phyloP scores from a whole-genome alignment of 2,113 vertebrate genomes.

The Rhipidura dahli region DNA sequence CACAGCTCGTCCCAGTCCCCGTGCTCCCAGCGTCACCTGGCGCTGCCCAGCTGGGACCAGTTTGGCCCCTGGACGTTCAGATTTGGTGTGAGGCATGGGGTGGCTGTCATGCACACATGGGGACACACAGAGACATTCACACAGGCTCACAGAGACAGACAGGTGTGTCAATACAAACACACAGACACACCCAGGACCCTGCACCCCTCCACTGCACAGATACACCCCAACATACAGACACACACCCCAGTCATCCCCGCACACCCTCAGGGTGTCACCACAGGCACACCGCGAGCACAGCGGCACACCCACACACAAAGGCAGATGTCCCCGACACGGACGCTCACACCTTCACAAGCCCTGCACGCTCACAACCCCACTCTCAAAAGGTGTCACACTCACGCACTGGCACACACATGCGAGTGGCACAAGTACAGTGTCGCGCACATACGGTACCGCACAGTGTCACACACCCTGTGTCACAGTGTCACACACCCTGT shows the following conservation, averaged over 20 bases:
- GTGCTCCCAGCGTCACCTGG: not conserved
- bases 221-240: not conserved
- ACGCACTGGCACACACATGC: not conserved
- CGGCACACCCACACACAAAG: not conserved
- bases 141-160: not conserved
- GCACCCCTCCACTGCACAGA: not conserved
- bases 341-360: not conserved
- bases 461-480: not conserved
- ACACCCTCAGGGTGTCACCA: not conserved
- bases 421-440: not conserved
- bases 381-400: not conserved
- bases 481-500: not conserved
- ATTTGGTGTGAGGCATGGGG: not conserved
- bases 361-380: rapidly evolving
- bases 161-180: not conserved
- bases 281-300: not conserved
- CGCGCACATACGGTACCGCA: no score
- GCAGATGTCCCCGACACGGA: not conserved
- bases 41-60: not conserved
- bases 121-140: not conserved
- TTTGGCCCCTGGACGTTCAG: not conserved
- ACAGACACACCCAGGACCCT: not conserved
- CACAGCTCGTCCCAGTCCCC: rapidly evolving
- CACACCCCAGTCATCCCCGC: not conserved
- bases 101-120: not conserved